Percentiles rank a stretch among this genome's conserved stretches.
phyloP scores from a whole-genome alignment of 2,888 invertebrate genomes.

The Fragum fragum region DNA sequence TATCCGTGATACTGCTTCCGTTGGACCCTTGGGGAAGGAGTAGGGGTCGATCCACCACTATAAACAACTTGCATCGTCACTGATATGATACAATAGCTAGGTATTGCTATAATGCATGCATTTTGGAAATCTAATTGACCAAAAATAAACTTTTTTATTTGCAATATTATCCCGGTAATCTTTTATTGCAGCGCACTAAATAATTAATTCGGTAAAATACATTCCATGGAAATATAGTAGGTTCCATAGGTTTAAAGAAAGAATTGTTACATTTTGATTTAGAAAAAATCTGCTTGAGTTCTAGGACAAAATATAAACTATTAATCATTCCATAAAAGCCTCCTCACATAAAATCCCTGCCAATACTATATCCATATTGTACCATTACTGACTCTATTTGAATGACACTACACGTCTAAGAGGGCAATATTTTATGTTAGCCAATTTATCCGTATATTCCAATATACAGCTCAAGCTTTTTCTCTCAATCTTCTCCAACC shows the following conservation, averaged over 20 bases:
- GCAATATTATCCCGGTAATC: neutral
- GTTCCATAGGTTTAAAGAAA: no score
- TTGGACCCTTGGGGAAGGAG: constrained; percentile 77
- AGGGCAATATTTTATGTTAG: constrained; percentile 7
- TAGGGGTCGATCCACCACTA: constrained; percentile 80
- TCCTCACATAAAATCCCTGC: neutral
- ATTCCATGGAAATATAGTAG: no score
- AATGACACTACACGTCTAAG: constrained; percentile 17
- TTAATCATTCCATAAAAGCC: neutral
- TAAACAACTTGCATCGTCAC: constrained; percentile 79
- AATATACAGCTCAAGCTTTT: constrained; percentile 3
- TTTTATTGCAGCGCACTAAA: neutral
- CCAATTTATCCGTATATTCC: constrained; percentile 11
- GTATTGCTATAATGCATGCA: no score
- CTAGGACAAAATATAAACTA: neutral
- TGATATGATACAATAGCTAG: no score
- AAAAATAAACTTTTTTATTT: no score
- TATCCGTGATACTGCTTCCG: constrained; percentile 76
- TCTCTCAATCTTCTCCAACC: neutral
- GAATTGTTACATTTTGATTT: no score
- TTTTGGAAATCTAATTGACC: no score
- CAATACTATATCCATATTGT: constrained; percentile 2
- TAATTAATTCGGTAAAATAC: no score
- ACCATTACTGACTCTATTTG: neutral
- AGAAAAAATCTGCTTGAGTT: neutral